Base-by-base conservation (phyloP, 1,140 invertebrate genomes). In the Archivesica marissinica region DNA sequence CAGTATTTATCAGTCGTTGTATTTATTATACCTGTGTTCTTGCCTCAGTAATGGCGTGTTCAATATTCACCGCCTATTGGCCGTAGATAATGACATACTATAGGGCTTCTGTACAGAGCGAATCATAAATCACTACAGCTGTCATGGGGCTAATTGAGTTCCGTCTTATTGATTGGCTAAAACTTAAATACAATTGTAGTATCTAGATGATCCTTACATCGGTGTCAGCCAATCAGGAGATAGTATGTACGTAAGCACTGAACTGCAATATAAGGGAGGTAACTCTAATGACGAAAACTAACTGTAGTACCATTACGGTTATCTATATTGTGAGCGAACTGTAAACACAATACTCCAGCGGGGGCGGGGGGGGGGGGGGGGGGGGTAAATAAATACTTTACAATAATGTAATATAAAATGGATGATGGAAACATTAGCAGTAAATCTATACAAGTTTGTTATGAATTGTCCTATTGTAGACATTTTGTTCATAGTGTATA, bases 111-210 rank as follows among this genome's bases (percentile, higher is more conserved):
- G 41, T n/a, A 2, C 25, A 47, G 68, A 72, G 38, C 80, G 80
- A 74, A 83, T 74, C 80, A 28, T 83, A 64, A 83, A 83, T 83
- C 68, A 72, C 47, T 25, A 17, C 56, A 50, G 41, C 68, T 83
- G 70, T 75, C 68, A 75, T 33, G n/a, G 68, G 25, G 50, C 56
- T 61, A 83, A 74, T 74, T 83, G 39, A 56, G 38, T 83, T 83
- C 41, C 47, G 35, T 28, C 30, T 30, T 83, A 83, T 83, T 75
- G 80, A 83, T 83, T 83, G 80, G 80, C 50, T 83, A 38, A 83
- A 83, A 56, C 30, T 70, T 13, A 52, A 47, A 61, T 61, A 75
- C 56, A 52, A 83, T n/a, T 61, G 80, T 47, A 75, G 52, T 50
- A 52, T 75, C 39, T 33, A 9, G 50, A 15, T 28, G 44, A 50